Base-by-base conservation (phyloP, 1,140 invertebrate genomes). In the Anthonomus grandis region DNA sequence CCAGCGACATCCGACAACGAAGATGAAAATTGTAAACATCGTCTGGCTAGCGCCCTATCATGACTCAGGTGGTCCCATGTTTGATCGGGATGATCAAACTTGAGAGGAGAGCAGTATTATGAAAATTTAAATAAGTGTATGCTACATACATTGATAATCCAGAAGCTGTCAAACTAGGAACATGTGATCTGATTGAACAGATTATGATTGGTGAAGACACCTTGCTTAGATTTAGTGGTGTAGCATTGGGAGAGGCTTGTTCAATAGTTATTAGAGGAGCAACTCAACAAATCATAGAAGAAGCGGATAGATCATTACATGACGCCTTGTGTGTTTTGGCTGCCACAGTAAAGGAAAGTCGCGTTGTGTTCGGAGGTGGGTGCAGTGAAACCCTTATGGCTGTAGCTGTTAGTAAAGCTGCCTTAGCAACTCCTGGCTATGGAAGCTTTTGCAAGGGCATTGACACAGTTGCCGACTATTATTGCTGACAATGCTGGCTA, bases 401-500 rank as follows among this genome's bases (percentile, higher is more conserved):
- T 44, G 87, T 86, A 57, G 95, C 95, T 21, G 91, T 97, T 0
- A 83, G 83, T 22, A 81, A 83, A 42, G 83, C 89, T 46, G 95
- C 95, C 4, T 82, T 86, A 4, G 86, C 89, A 65, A 95, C 92
- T n/a, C 81, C 95, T 15, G 97, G 97, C 97, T 2, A 97, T 98
- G 81, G 96, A 99, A 78, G 83, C 95, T 0, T 99, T 95, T 79
- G 93, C 93, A 18, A 73, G 84, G 59, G 94, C 97, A 23, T 74
- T 93, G 23, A 81, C 87, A 46, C 83, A 93, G 68, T 76, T 99
- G 42, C 97, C 97, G 3, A 95, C 90, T 21, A 90, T 91, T 42
- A 97, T 99, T 64, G 95, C 95, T 21, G 97, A 99, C 73, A 99
- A 99, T 78, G 97, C 91, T 61, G 97, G 97, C 49, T 97, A 93